Evolutionary conservation across 2,113 vertebrate species (phyloP).

Genomic region (Syngnathus floridae): DNA sequence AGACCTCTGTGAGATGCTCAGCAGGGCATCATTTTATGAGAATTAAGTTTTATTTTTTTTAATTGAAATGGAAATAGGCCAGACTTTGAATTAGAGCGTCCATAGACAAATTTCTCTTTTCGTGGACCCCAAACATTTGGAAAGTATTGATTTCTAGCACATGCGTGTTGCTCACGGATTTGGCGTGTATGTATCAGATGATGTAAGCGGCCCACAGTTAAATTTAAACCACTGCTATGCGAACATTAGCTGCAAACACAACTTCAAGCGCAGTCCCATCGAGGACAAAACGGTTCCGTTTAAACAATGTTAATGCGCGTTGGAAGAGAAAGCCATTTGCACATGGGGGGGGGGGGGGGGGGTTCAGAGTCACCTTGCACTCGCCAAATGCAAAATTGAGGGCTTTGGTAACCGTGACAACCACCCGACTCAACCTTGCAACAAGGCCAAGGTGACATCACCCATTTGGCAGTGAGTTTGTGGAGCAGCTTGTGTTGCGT

Average conservation of each 20-base stretch:
- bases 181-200: not conserved
- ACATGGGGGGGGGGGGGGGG: not conserved
- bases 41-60: no score
- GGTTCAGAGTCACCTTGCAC: not conserved
- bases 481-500: not conserved
- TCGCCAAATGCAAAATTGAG: not conserved
- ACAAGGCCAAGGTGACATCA: conserved; percentile 3
- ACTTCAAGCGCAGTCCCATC: not conserved
- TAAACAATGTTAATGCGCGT: not conserved
- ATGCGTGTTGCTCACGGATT: not conserved
- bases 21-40: no score
- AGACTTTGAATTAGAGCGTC: not conserved
- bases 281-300: not conserved
- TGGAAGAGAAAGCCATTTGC: not conserved
- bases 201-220: not conserved
- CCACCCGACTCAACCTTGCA: not conserved
- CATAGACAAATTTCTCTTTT: not conserved
- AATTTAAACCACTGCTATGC: not conserved
- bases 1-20: not conserved
- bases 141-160: not conserved
- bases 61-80: no score
- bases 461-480: not conserved
- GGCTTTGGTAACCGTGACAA: not conserved
- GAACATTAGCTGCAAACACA: not conserved
- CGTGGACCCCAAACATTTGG: not conserved